Conservation (phyloP, 2,797 vertebrate species). For the Anabas testudineus region DNA sequence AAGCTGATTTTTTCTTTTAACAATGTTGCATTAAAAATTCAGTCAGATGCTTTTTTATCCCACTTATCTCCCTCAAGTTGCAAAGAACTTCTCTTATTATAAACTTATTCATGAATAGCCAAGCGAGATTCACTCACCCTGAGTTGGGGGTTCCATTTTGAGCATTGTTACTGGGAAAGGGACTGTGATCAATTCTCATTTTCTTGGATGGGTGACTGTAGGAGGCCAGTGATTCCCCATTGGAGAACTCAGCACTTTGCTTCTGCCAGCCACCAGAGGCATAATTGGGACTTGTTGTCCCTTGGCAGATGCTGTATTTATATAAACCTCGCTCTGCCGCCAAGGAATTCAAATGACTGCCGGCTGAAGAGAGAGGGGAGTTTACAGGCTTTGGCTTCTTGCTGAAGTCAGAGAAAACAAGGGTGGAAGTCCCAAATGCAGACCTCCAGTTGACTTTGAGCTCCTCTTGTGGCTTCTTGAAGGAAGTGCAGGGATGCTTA, state of each 20-base stretch:
- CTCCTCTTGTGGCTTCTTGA: slow-evolving; percentile 87
- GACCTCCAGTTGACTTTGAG: slow-evolving; percentile 92
- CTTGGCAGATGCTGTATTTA: slow-evolving; percentile 71
- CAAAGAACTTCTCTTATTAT: slow-evolving; percentile 74
- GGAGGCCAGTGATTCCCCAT: slow-evolving; percentile 78
- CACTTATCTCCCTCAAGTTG: slow-evolving; percentile 66
- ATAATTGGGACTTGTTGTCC: slow-evolving; percentile 82
- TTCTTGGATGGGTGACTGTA: slow-evolving; percentile 89
- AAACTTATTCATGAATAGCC: slow-evolving; percentile 76
- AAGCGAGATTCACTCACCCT: slow-evolving; percentile 73
- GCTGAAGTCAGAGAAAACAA: slow-evolving; percentile 90
- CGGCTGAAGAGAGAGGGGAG: slow-evolving; percentile 64
- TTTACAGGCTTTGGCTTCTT: slow-evolving; percentile 70
- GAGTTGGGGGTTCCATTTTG: slow-evolving; percentile 62
- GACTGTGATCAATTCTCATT: slow-evolving; percentile 86
- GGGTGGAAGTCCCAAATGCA: slow-evolving; percentile 90
- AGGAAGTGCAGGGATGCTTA: slow-evolving; percentile 90
- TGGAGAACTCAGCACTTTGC: slow-evolving; percentile 72
- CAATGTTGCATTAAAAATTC: slow-evolving; percentile 60
- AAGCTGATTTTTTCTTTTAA: slow-evolving; percentile 41
- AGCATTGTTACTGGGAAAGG: slow-evolving; percentile 72
- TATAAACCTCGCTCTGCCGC: slow-evolving; percentile 71
- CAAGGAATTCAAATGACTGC: slow-evolving; percentile 78
- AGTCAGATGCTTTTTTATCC: slow-evolving; percentile 46
- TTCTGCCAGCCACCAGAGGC: slow-evolving; percentile 81